These are phyloP conservation scores for Uromys caudimaculatus DNA, from an alignment of 2,797 vertebrate genomes.

Conservation along the genomic window DNA sequence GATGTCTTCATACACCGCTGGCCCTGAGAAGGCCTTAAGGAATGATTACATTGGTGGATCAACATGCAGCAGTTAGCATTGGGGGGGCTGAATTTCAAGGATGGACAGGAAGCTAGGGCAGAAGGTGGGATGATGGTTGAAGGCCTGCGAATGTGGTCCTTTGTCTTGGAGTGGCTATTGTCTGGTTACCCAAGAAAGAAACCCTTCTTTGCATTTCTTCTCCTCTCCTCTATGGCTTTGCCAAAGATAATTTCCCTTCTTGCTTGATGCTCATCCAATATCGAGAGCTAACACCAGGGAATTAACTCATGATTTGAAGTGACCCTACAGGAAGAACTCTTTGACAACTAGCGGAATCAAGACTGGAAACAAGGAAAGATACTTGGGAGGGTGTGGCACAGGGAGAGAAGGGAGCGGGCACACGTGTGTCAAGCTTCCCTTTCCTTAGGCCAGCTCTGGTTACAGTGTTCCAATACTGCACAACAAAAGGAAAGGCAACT, in stretches of 20 bases:
- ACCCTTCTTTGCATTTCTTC: neutral
- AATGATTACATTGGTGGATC: neutral
- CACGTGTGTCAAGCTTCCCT: neutral
- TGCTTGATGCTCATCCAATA: neutral
- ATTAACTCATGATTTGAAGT: neutral
- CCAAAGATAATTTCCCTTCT: neutral
- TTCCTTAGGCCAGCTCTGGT: neutral
- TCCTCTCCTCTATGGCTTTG: neutral
- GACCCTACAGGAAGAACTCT: neutral
- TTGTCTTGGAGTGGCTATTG: neutral
- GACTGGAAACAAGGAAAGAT: neutral
- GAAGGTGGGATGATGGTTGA: neutral
- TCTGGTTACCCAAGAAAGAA: neutral
- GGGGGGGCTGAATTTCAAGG: neutral
- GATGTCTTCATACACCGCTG: neutral
- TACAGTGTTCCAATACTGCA: neutral
- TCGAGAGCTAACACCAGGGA: neutral
- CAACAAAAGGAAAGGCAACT: accelerated
- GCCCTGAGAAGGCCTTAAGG: neutral
- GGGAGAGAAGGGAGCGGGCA: neutral
- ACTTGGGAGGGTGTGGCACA: neutral
- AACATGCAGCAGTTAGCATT: neutral
- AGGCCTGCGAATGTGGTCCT: accelerated
- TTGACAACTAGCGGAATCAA: neutral
- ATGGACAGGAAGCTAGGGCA: neutral